Base-by-base conservation (phyloP, 1,140 invertebrate genomes). In the Pseudomyrmex flavicornis region DNA sequence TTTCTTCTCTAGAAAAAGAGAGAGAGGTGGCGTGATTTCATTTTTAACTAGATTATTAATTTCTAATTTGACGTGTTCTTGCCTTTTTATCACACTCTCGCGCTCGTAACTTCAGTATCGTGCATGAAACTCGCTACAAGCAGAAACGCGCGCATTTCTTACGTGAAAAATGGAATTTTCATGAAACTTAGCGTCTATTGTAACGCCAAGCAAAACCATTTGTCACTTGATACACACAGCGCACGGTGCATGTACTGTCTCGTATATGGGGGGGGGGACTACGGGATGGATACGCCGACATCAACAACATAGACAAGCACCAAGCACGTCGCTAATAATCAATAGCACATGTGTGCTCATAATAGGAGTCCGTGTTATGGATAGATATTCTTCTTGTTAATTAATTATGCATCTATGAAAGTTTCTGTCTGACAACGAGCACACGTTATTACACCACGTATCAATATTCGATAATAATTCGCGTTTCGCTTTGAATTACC, bases 321-420 rank as follows among this genome's bases (percentile, higher is more conserved):
- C 35, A 5, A 22, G 52, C 22, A 8, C 22, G 59, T 82, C 44
- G 22, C 61, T 35, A 85, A 86, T 87, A 80, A 80, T 66, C 73
- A 66, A 83, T 86, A 85, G 70, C 22, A 44, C 73, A 62, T 20
- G 66, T 68, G 70, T 35, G 73, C 44, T 83, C 74, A 83, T 87
- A 86, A 86, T 86, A 22, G 54, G 61, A 15, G 62, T 35, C 17
- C 50, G 58, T 15, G 13, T 87, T 79, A 87, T 87, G 61, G 85
- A 83, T 86, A 72, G 84, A 56, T 83, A 83, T 74, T 61, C 85
- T 86, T 77, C 79, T 79, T 82, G 85, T 83, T 87, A 87, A 87
- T 87, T 86, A 86, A 87, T 86, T 50, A 35, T 35, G 80, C 74
- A 84, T 56, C 66, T 46, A 35, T 63, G 61, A 72, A 86, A 86